These are phyloP conservation scores for Zosterops pallidus DNA, from an alignment of 2,113 vertebrate species.

Conservation along the genomic window DNA sequence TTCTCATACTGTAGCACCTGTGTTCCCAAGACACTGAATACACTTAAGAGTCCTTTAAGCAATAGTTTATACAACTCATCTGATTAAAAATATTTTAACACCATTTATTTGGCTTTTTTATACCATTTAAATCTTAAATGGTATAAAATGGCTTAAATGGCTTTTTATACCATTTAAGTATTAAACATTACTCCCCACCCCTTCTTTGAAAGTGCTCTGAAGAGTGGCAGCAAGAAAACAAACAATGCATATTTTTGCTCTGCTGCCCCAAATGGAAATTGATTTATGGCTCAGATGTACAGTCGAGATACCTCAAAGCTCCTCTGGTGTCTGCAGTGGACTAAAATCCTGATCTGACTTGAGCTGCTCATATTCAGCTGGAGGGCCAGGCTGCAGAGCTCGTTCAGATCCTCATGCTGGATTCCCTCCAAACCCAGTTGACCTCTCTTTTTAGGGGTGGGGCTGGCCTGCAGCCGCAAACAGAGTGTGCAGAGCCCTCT, in stretches of 20 bases:
- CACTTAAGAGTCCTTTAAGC: neutral
- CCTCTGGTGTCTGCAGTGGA: neutral
- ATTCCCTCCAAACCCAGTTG: neutral
- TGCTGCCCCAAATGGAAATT: neutral
- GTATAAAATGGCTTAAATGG: too few relatives aligned
- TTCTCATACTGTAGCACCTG: neutral
- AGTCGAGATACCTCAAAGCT: neutral
- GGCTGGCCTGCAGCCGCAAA: constrained; percentile 50
- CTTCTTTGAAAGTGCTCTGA: neutral
- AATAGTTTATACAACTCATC: neutral
- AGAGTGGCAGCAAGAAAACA: neutral
- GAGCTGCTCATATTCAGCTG: neutral
- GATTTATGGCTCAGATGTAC: neutral
- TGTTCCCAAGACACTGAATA: neutral
- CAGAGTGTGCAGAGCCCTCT: constrained; percentile 30
- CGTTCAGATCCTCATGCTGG: neutral
- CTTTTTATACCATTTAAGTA: neutral
- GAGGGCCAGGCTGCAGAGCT: neutral
- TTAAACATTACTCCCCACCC: neutral
- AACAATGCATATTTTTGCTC: neutral
- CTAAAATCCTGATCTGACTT: constrained; percentile 5
- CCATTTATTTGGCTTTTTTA: neutral
- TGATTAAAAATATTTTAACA: neutral
- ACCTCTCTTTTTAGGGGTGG: constrained; percentile 27
- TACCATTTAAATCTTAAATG: neutral